Conservation (phyloP, 2,888 invertebrate genomes). For the Drosophila imparisetae region DNA sequence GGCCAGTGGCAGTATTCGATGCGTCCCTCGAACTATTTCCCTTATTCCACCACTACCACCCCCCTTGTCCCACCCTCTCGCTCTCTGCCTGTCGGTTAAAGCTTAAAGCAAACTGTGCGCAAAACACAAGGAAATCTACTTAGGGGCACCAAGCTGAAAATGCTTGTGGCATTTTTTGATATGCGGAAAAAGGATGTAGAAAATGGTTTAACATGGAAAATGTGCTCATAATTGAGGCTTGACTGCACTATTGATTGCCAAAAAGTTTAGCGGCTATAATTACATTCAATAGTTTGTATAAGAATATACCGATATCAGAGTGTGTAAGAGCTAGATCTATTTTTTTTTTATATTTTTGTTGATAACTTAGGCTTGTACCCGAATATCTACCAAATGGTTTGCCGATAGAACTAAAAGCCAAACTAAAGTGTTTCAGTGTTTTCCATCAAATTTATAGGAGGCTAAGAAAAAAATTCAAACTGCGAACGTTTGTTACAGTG, state of each 20-base stretch:
- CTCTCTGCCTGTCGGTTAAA: slow-evolving; percentile 1
- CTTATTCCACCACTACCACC: not conserved
- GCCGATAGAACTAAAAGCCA: not conserved
- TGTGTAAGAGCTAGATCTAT: not conserved
- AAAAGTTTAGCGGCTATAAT: not conserved
- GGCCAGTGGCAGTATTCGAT: slow-evolving; percentile 34
- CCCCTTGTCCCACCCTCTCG: not conserved
- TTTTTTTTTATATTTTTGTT: not conserved
- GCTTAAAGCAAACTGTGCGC: slow-evolving; percentile 39
- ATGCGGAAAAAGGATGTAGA: not conserved
- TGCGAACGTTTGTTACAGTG: not conserved
- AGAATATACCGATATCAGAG: not conserved
- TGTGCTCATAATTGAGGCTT: slow-evolving; percentile 24
- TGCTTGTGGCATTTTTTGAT: slow-evolving; percentile 13
- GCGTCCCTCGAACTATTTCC: slow-evolving; percentile 5
- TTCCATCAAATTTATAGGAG: not conserved
- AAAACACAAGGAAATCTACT: slow-evolving; percentile 32
- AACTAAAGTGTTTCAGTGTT: not conserved
- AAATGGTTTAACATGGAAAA: slow-evolving; percentile 20
- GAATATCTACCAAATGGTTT: not conserved
- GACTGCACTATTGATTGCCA: slow-evolving; percentile 4
- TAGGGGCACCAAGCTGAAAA: slow-evolving; percentile 13
- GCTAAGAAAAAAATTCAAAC: not conserved
- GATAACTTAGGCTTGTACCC: not conserved
- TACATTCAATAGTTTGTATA: not conserved